Conservation (phyloP, 64 coral and sea anemone species). For the Catalaphyllia jardinei region DNA sequence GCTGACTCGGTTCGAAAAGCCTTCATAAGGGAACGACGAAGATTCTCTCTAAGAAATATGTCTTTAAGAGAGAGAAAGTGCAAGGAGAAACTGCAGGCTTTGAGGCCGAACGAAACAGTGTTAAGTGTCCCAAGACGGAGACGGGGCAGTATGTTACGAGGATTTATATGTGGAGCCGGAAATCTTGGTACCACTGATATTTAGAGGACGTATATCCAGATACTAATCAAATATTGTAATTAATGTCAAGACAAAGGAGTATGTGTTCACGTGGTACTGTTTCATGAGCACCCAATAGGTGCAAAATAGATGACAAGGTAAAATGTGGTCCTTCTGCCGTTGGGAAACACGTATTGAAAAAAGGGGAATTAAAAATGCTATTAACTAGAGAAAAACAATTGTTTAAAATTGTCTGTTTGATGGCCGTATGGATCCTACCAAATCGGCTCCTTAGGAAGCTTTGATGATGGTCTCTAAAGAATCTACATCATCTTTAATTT, state of each 20-base stretch:
- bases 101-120: slow-evolving; percentile 39
- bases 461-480: too few species aligned
- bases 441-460: too few species aligned
- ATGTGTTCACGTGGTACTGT: background rate
- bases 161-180: slow-evolving; percentile 77
- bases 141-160: slow-evolving; percentile 51
- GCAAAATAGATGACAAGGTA: too few species aligned
- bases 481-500: too few species aligned
- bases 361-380: too few species aligned
- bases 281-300: too few species aligned
- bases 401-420: too few species aligned
- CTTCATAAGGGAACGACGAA: slow-evolving; percentile 60
- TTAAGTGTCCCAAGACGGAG: background rate
- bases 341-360: too few species aligned
- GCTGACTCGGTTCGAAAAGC: slow-evolving; percentile 38
- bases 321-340: too few species aligned
- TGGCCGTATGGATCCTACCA: too few species aligned
- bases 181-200: slow-evolving; percentile 1
- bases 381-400: too few species aligned
- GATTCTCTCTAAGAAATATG: slow-evolving; percentile 67
- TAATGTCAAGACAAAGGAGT: background rate
- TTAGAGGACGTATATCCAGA: background rate
- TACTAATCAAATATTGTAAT: background rate
- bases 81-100: slow-evolving; percentile 73
- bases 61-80: slow-evolving; percentile 75